Evolutionary conservation across 2,113 vertebrate species (phyloP).

Genomic region (Daboia siamensis): DNA sequence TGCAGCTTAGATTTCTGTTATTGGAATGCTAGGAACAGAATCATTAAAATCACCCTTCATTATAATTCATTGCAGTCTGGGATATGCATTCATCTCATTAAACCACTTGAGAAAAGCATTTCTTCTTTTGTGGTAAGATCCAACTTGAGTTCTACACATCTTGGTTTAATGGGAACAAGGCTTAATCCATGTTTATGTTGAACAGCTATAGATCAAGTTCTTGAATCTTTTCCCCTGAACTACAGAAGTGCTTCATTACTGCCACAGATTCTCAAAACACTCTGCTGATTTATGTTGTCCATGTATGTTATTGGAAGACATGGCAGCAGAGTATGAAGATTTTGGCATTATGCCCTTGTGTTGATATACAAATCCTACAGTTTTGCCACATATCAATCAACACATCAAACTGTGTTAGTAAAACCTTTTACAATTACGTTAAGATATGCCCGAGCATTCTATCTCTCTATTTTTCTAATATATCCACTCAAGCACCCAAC

Average conservation of each 20-base stretch:
- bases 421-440: not conserved
- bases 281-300: not conserved
- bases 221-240: not conserved
- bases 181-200: not conserved
- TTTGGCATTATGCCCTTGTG: constrained; percentile 2
- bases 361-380: not conserved
- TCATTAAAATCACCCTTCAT: not conserved
- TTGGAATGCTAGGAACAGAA: not conserved
- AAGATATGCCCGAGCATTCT: not conserved
- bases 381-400: constrained; percentile 3
- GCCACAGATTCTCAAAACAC: not conserved
- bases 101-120: not conserved
- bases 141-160: not conserved
- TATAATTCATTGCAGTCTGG: not conserved
- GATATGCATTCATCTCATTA: not conserved
- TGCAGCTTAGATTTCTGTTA: not conserved
- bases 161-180: not conserved
- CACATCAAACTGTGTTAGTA: not conserved
- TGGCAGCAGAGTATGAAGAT: not conserved
- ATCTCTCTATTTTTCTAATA: not conserved
- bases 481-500: not conserved
- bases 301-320: not conserved
- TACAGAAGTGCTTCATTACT: not conserved
- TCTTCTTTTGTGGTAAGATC: not conserved
- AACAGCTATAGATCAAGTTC: not conserved